These are phyloP conservation scores for Halictus quadricinctus DNA, from an alignment of 2,888 invertebrate species.

Conservation along the genomic window DNA sequence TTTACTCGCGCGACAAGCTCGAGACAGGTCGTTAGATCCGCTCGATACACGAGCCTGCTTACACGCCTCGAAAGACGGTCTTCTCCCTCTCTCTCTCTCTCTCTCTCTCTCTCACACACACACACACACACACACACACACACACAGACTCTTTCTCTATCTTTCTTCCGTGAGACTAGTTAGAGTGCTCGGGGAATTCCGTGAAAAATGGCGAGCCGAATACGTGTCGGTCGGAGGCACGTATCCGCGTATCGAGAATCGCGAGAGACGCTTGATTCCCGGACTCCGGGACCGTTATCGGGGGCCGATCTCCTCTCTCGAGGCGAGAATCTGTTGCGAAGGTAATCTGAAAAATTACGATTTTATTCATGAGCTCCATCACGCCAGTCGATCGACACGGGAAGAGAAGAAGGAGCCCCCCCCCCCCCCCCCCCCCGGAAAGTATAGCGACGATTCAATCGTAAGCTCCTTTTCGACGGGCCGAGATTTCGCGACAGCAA, in stretches of 20 bases:
- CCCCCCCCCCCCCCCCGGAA: not conserved
- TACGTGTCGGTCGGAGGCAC: not conserved
- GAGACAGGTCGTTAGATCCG: conserved; percentile 62
- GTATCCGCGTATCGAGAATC: conserved; percentile 28
- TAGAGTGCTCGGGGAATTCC: conserved; percentile 20
- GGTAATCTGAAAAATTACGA: conserved; percentile 78
- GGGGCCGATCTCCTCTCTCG: conserved; percentile 59
- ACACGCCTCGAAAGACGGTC: conserved; percentile 32
- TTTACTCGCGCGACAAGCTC: conserved; percentile 69
- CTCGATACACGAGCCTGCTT: conserved; percentile 54
- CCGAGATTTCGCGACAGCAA: conserved; percentile 54
- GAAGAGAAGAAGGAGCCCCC: conserved; percentile 19
- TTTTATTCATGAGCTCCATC: conserved; percentile 80
- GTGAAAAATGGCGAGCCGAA: conserved; percentile 55
- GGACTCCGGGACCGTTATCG: conserved; percentile 57
- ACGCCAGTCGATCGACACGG: conserved; percentile 66
- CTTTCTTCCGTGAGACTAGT: not conserved
- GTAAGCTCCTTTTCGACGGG: conserved; percentile 30
- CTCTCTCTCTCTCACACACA: not conserved
- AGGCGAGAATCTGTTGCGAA: conserved; percentile 67
- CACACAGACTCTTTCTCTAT: not conserved
- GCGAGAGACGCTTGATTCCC: not conserved
- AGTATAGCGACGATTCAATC: conserved; percentile 70
- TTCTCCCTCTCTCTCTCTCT: not conserved
- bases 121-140: too few relatives aligned